Conservation (phyloP, 2,888 invertebrate genomes). For the Sarcophaga subvicina region DNA sequence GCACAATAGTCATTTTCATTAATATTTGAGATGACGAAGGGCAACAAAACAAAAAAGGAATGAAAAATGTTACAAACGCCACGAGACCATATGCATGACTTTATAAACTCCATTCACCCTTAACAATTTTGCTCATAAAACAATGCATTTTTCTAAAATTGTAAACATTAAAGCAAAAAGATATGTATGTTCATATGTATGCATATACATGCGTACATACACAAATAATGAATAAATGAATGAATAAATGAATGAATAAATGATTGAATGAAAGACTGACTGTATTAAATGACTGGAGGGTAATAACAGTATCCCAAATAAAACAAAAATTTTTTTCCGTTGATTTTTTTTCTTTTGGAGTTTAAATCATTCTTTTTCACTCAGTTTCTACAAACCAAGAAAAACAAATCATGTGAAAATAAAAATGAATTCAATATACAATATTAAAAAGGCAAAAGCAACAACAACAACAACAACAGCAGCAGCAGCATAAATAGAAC, state of each 20-base stretch:
- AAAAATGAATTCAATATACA: not conserved
- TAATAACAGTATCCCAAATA: too few species aligned
- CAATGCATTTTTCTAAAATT: not conserved
- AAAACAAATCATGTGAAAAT: not conserved
- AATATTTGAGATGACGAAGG: not conserved
- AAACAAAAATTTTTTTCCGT: not conserved
- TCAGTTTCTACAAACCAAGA: not conserved
- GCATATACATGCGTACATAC: too few species aligned
- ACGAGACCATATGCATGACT: conserved; percentile 41
- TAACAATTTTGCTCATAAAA: not conserved
- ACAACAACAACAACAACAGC: too few species aligned
- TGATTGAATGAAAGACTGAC: too few species aligned
- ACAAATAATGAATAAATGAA: too few species aligned
- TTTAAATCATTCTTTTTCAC: conserved; percentile 5
- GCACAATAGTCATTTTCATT: conserved; percentile 24
- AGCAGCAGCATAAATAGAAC: not conserved
- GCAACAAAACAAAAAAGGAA: not conserved
- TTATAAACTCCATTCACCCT: conserved; percentile 14
- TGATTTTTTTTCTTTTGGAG: not conserved
- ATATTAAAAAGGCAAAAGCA: not conserved
- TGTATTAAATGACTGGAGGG: too few species aligned
- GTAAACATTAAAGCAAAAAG: not conserved
- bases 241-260: too few species aligned
- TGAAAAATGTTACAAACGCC: conserved; percentile 45
- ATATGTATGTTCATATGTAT: too few species aligned